These are phyloP conservation scores for Antedon mediterranea DNA, from an alignment of 53 echinoderm and acorn worm species.

Conservation along the genomic window DNA sequence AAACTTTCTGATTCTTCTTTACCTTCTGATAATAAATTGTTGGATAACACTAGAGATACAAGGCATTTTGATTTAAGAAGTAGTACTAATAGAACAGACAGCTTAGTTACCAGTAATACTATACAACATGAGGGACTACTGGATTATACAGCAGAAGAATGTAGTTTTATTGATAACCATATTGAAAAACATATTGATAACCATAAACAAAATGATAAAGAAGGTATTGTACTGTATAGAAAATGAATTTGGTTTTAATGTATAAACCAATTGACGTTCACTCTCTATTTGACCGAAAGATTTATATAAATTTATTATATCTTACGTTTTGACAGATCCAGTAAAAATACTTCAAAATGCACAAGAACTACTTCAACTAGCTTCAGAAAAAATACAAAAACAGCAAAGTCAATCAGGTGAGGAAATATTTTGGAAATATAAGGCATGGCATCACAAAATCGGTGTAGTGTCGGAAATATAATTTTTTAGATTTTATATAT, in stretches of 20 bases:
- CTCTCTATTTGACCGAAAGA: no score
- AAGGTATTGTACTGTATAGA: neutral
- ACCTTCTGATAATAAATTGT: neutral
- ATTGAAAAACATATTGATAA: no score
- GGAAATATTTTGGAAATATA: neutral
- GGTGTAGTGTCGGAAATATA: no score
- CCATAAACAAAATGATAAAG: neutral
- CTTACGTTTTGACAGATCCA: constrained; percentile 45
- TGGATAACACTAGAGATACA: neutral
- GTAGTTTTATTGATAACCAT: neutral
- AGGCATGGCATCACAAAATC: no score
- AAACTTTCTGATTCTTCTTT: neutral
- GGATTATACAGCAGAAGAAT: no score
- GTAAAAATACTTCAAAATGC: constrained; percentile 65
- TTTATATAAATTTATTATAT: no score
- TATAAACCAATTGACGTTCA: no score
- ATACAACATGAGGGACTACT: no score
- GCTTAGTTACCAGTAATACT: neutral
- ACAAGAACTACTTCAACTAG: constrained; percentile 54
- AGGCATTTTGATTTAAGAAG: neutral
- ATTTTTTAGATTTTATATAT: no score
- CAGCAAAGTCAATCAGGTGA: neutral
- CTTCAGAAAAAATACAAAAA: constrained; percentile 39
- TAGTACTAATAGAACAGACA: neutral
- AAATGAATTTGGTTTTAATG: no score